Percentiles rank a stretch among this genome's conserved stretches.
Evolutionary conservation across 2,888 invertebrate species (phyloP).

Genomic region (Drosophila antonietae): DNA sequence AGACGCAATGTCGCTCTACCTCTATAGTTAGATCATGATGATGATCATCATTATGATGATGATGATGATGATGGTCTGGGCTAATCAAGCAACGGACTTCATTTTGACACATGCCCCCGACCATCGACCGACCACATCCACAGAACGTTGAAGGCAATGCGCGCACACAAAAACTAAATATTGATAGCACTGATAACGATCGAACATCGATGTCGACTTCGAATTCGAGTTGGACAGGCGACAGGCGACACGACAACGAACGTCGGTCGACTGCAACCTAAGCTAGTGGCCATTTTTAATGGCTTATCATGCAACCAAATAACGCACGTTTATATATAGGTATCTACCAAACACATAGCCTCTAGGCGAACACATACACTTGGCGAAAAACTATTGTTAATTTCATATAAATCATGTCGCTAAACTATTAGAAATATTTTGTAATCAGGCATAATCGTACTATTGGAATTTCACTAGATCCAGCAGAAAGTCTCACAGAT

Average conservation of each 20-base stretch:
- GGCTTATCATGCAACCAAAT: constrained; percentile 70
- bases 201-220: constrained; percentile 39
- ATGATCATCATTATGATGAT: constrained; percentile 3
- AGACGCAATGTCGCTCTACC: constrained; percentile 56
- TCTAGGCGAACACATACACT: constrained; percentile 2
- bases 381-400: not conserved
- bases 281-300: constrained; percentile 75
- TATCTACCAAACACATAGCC: constrained; percentile 14
- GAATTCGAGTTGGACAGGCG: constrained; percentile 15
- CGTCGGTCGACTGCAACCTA: constrained; percentile 49
- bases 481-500: not conserved
- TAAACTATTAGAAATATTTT: not conserved
- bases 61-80: constrained; percentile 5
- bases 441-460: too few relatives aligned
- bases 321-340: constrained; percentile 21
- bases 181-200: constrained; percentile 71
- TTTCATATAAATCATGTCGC: not conserved
- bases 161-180: constrained; percentile 66
- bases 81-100: constrained; percentile 51
- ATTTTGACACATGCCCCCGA: constrained; percentile 70
- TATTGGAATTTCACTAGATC: not conserved
- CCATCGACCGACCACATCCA: not conserved
- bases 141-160: constrained; percentile 32
- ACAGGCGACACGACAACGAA: constrained; percentile 12
- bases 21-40: constrained; percentile 7